Percentiles rank a stretch among this genome's conserved stretches.
Evolutionary conservation across 2,888 invertebrate genomes (phyloP).

Genomic region (Panorpa germanica): DNA sequence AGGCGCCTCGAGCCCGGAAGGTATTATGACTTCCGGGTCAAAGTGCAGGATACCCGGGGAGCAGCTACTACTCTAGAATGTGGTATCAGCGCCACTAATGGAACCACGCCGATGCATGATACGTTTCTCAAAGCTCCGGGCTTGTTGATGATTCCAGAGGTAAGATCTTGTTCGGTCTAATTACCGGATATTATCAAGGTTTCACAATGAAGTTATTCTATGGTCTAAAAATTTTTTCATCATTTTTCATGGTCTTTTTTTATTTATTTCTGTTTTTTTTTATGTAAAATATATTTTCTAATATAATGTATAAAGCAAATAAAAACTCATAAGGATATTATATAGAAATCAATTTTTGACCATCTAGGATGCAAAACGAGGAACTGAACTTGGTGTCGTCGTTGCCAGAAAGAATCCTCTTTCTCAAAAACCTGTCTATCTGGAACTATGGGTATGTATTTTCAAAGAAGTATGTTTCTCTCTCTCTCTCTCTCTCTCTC

Average conservation of each 20-base stretch:
- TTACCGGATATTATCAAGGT: background rate
- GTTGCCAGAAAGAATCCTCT: slow-evolving; percentile 63
- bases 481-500: background rate
- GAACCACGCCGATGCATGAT: slow-evolving; percentile 62
- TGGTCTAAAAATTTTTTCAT: background rate
- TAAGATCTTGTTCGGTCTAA: slow-evolving; percentile 24
- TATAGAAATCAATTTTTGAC: slow-evolving; percentile 14
- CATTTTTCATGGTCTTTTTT: slow-evolving; percentile 2
- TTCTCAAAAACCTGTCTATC: slow-evolving; percentile 55
- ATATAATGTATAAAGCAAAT: slow-evolving; percentile 2
- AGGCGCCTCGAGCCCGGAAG: slow-evolving; percentile 61
- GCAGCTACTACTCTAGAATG: slow-evolving; percentile 56
- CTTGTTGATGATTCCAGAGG: slow-evolving; percentile 58
- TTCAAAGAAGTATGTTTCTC: slow-evolving; percentile 7
- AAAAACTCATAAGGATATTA: slow-evolving; percentile 11
- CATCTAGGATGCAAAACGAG: slow-evolving; percentile 55
- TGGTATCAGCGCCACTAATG: slow-evolving; percentile 67
- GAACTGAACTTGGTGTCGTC: slow-evolving; percentile 65
- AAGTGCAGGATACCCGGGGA: slow-evolving; percentile 56
- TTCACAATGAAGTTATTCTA: background rate
- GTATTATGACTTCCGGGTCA: slow-evolving; percentile 60
- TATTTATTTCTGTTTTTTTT: background rate
- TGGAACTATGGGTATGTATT: slow-evolving; percentile 59
- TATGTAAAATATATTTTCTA: background rate
- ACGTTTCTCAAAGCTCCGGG: slow-evolving; percentile 69